These are phyloP conservation scores for Eurypyga helias DNA, from an alignment of 2,113 vertebrate species.

Conservation along the genomic window DNA sequence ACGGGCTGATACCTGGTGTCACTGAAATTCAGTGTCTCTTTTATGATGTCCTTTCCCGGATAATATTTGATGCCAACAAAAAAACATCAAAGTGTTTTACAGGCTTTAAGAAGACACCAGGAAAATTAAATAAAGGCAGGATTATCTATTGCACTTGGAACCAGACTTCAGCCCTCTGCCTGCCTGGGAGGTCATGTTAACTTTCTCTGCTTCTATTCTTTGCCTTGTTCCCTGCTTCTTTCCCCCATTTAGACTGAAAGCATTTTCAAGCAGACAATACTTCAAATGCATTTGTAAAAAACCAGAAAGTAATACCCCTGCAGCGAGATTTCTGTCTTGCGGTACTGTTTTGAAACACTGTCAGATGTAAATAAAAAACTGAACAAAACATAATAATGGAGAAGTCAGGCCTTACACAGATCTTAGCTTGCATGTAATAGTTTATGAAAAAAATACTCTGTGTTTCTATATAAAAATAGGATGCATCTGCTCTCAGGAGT, in stretches of 20 bases:
- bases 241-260: not conserved
- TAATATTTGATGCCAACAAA: not conserved
- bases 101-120: not conserved
- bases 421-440: not conserved
- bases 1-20: rapidly evolving
- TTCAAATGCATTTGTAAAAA: slow-evolving; percentile 11
- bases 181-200: not conserved
- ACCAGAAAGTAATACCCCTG: not conserved
- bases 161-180: not conserved
- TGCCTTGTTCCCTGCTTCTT: not conserved
- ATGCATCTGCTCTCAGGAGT: not conserved
- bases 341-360: slow-evolving; percentile 22
- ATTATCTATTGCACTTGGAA: not conserved
- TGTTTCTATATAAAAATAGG: not conserved
- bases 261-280: slow-evolving; percentile 14
- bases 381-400: not conserved
- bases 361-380: slow-evolving; percentile 44
- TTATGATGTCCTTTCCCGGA: not conserved
- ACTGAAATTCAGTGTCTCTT: not conserved
- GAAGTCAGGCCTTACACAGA: not conserved
- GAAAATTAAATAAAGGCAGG: not conserved
- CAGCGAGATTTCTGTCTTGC: not conserved
- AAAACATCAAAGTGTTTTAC: not conserved
- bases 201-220: not conserved
- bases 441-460: not conserved